Base-by-base conservation (phyloP, 2,797 vertebrate species). In the Liparis tanakae region DNA sequence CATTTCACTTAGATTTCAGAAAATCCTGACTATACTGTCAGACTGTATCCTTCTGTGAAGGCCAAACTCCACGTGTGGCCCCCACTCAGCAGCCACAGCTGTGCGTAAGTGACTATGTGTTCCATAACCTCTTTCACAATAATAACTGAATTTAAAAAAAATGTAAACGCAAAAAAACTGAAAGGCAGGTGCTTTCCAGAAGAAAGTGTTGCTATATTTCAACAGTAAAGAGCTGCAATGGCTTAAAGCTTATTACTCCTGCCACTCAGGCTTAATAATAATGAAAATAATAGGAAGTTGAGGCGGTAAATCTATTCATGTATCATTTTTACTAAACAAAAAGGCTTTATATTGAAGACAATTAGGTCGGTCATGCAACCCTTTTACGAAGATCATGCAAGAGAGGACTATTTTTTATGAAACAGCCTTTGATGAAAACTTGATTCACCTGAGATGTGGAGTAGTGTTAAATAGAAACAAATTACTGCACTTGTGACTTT, bases 11-110 rank as follows among this genome's bases (percentile, higher is more conserved):
- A 15, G 39, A 48, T n/a, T n/a, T n/a, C 33, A 60, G 37, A 76
- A 56, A 57, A 70, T 72, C 67, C 6, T 62, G 44, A 51, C 39
- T 20, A 3, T 67, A 70, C n/a, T 56, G 65, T 72, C 56, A 74
- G 59, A 30, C 14, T 3, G 12, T 57, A 12, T 64, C 30, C 51
- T 80, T 55, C 25, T 18, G 18, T 51, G 34, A 70, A 50, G 25
- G 4, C 12, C 48, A 51, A 72, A 43, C 7, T 65, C 58, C 72
- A 60, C 70, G 39, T 72, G 36, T 68, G 60, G 43, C 63, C 39
- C 58, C 7, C 41, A 12, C 30, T 22, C 51, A 13, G 51, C 22
- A 54, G 25, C 12, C 25, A 30, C 25, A 55, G 53, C 53, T 55
- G 25, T 33, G 53, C 22, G 2, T 9, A 65, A 41, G 15, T 33